phyloP scores from a whole-genome alignment of 2,797 vertebrate species.

The Heliangelus exortis region DNA sequence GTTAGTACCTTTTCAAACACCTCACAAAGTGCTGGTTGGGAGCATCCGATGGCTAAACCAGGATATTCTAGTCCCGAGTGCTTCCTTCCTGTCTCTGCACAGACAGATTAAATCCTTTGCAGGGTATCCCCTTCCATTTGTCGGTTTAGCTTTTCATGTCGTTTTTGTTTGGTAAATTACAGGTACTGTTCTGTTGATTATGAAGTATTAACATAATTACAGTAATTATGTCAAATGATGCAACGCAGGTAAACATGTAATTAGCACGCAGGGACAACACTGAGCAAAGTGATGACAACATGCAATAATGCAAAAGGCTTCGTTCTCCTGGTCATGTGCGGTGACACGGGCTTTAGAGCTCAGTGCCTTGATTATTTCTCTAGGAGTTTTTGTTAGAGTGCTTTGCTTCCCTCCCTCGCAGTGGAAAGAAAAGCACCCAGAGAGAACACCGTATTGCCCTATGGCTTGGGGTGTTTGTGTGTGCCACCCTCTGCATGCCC shows the following conservation, averaged over 20 bases:
- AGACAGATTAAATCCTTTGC: background rate
- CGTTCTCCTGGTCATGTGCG: constrained; percentile 25
- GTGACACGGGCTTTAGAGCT: constrained; percentile 18
- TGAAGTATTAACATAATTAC: constrained; percentile 67
- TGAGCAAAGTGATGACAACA: constrained; percentile 47
- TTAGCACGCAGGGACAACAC: constrained; percentile 62
- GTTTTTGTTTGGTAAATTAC: constrained; percentile 69
- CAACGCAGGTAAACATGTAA: constrained; percentile 65
- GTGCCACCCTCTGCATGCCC: background rate
- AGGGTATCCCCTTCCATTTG: constrained; percentile 40
- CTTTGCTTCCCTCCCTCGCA: constrained; percentile 27
- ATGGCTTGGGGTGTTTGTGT: background rate
- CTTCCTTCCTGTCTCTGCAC: constrained; percentile 20
- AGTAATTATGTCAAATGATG: constrained; percentile 69
- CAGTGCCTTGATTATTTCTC: constrained; percentile 48
- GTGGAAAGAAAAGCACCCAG: constrained; percentile 27
- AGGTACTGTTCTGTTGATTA: constrained; percentile 64
- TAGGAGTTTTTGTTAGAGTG: constrained; percentile 45
- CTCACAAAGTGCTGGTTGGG: background rate
- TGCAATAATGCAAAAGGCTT: constrained; percentile 42
- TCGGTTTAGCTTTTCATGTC: constrained; percentile 51
- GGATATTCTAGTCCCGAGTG: constrained; percentile 12
- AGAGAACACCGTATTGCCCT: background rate
- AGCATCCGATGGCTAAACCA: background rate
- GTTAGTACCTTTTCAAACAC: background rate